Conservation (phyloP, 2,113 vertebrate species). For the Dicerorhinus sumatrensis region DNA sequence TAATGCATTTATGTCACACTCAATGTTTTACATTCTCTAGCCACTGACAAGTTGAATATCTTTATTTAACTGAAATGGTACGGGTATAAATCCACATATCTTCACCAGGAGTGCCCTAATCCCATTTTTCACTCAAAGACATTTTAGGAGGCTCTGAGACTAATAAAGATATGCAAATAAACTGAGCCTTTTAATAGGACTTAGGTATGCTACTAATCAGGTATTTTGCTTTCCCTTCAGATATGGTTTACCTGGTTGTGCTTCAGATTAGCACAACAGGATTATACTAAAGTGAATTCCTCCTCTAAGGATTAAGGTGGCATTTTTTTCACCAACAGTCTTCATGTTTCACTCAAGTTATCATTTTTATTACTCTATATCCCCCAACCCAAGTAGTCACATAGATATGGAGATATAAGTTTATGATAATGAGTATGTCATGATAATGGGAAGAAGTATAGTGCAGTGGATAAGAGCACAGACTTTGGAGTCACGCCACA, state of each 20-base stretch:
- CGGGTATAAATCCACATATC: background rate
- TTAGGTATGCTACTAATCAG: background rate
- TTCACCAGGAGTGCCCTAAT: background rate
- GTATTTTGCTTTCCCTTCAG: background rate
- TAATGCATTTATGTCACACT: background rate
- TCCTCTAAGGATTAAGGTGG: background rate
- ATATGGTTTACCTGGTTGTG: background rate
- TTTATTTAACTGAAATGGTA: background rate
- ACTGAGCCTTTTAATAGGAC: background rate
- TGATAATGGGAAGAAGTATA: background rate
- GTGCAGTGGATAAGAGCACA: background rate
- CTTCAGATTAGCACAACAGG: background rate
- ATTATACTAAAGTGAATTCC: background rate
- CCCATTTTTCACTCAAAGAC: conserved; percentile 10
- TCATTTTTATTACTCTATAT: background rate
- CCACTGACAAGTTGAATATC: background rate
- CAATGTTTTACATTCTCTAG: conserved; percentile 5
- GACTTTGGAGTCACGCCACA: background rate
- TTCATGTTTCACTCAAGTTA: background rate
- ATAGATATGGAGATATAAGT: background rate
- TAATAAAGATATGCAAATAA: background rate
- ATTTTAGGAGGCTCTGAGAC: conserved; percentile 29
- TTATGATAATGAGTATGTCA: background rate
- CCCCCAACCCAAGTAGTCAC: background rate
- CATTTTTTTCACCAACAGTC: background rate